Evolutionary conservation across 2,888 invertebrate genomes (phyloP).

Genomic region (Mesochorus sp.): DNA sequence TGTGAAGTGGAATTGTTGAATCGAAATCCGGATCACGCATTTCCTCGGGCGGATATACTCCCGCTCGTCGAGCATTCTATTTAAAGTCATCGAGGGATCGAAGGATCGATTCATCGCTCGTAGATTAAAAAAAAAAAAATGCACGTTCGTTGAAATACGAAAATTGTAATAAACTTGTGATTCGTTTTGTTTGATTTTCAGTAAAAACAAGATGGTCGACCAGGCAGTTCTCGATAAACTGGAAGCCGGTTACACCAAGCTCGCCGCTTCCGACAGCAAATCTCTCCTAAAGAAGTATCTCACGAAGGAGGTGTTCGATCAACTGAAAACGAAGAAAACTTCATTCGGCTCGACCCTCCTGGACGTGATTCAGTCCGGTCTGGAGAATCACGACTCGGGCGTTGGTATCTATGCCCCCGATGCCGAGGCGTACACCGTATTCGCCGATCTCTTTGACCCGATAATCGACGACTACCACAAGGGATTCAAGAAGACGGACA

Average conservation of each 20-base stretch:
- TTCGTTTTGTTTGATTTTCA: conserved; percentile 80
- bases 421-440: conserved; percentile 96
- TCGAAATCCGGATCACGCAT: conserved; percentile 63
- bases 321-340: conserved; percentile 96
- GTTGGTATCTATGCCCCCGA: conserved; percentile 99
- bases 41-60: conserved; percentile 54
- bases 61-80: conserved; percentile 27
- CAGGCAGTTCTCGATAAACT: conserved; percentile 95
- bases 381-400: conserved; percentile 98
- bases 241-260: conserved; percentile 94
- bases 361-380: conserved; percentile 97
- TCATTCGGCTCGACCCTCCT: conserved; percentile 95
- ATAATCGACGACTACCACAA: conserved; percentile 98
- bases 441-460: conserved; percentile 97
- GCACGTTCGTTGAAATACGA: background rate
- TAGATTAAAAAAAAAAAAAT: background rate
- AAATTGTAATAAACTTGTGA: background rate
- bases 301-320: conserved; percentile 95
- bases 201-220: conserved; percentile 93
- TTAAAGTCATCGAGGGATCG: conserved; percentile 44
- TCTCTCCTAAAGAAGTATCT: conserved; percentile 98
- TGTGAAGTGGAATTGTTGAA: conserved; percentile 50
- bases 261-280: conserved; percentile 94
- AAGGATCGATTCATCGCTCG: conserved; percentile 25
- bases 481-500: conserved; percentile 97